phyloP scores from a whole-genome alignment of 37 sponge, comb jelly and placozoan genomes.

The Eunapius fragilis region DNA sequence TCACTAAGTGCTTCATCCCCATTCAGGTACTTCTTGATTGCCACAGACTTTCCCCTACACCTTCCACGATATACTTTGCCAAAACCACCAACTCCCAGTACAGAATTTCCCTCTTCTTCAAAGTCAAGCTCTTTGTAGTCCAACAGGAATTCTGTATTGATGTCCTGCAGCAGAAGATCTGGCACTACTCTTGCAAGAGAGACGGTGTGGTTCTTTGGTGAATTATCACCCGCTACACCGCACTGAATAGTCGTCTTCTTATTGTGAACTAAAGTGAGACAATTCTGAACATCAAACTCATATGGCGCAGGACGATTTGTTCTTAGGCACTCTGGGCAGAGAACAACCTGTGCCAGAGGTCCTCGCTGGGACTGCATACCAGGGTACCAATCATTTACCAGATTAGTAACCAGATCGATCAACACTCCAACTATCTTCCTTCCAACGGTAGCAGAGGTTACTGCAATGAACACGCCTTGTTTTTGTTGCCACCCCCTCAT shows the following conservation, averaged over 20 bases:
- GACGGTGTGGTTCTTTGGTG: constrained; percentile 46
- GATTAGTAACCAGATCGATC: constrained; percentile 65
- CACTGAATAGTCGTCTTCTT: constrained; percentile 51
- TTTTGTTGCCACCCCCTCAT: not conserved
- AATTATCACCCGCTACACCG: constrained; percentile 4
- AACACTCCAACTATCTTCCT: constrained; percentile 75
- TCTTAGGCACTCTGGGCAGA: constrained; percentile 72
- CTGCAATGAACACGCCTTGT: constrained; percentile 66
- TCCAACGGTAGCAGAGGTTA: constrained; percentile 48
- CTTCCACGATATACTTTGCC: constrained; percentile 87
- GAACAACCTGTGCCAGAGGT: constrained; percentile 50
- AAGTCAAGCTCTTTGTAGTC: constrained; percentile 56
- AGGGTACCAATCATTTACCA: constrained; percentile 87
- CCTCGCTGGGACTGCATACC: constrained; percentile 36
- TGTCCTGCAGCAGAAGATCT: constrained; percentile 83
- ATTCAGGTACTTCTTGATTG: constrained; percentile 74
- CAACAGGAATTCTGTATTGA: constrained; percentile 69
- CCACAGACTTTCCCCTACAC: constrained; percentile 70
- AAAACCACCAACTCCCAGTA: constrained; percentile 85
- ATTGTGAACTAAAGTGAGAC: constrained; percentile 20
- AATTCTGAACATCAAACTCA: constrained; percentile 47
- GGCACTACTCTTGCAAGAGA: constrained; percentile 73
- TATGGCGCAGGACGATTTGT: constrained; percentile 24
- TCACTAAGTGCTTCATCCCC: constrained; percentile 67
- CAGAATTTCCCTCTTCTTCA: constrained; percentile 52